Conservation (phyloP, 1,140 invertebrate species). For the Nephotettix cincticeps region DNA sequence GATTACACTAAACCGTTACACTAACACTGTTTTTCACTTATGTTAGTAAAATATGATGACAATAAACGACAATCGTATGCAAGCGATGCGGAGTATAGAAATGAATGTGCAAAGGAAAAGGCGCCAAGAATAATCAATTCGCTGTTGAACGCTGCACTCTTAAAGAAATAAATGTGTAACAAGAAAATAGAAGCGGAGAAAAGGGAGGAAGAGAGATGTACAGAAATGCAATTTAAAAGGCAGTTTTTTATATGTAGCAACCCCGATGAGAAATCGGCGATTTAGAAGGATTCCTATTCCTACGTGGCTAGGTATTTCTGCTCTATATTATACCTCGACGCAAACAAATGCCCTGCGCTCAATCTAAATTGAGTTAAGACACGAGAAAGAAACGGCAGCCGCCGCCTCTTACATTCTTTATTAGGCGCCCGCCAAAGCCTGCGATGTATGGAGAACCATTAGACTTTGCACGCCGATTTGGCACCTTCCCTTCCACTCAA, state of each 20-base stretch:
- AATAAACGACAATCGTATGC: too few species aligned
- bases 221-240: conserved; percentile 37
- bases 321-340: conserved; percentile 14
- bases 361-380: conserved; percentile 41
- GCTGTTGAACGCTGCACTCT: conserved; percentile 23
- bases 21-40: too few species aligned
- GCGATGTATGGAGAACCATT: conserved; percentile 15
- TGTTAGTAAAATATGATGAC: too few species aligned
- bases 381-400: conserved; percentile 21
- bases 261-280: conserved; percentile 37
- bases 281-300: conserved; percentile 33
- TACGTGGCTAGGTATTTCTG: neutral
- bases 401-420: conserved; percentile 24
- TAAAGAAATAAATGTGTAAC: conserved; percentile 32
- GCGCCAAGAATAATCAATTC: conserved; percentile 25
- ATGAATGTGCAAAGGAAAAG: too few species aligned
- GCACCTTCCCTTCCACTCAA: neutral
- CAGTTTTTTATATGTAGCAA: conserved; percentile 17
- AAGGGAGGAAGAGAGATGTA: conserved; percentile 31
- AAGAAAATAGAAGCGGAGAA: conserved; percentile 19
- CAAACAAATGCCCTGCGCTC: conserved; percentile 37
- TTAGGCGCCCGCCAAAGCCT: conserved; percentile 23
- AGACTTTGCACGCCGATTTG: conserved; percentile 13
- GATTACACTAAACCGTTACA: too few species aligned
- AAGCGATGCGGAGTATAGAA: too few species aligned